Conservation (phyloP, 2,797 vertebrate genomes). For the Salarias fasciatus region DNA sequence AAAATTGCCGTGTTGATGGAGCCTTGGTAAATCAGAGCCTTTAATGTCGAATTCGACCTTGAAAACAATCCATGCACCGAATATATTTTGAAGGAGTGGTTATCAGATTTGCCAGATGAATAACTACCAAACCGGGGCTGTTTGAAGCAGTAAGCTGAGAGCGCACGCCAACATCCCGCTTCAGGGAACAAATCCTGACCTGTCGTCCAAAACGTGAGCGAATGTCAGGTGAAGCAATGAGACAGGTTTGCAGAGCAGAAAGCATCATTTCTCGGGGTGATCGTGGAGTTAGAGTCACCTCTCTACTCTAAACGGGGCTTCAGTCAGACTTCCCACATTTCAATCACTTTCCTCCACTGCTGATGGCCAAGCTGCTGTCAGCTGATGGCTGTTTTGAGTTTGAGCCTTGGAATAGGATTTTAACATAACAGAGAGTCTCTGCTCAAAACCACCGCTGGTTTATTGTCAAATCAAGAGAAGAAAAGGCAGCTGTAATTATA, state of each 20-base stretch:
- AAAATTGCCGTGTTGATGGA: no score
- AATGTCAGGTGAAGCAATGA: not conserved
- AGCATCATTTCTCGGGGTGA: no score
- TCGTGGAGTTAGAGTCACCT: no score
- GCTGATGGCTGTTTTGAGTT: slow-evolving; percentile 34
- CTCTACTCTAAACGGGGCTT: slow-evolving; percentile 26
- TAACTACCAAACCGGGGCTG: slow-evolving; percentile 12
- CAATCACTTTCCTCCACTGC: slow-evolving; percentile 5
- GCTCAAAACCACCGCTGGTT: slow-evolving; percentile 29
- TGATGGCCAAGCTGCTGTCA: slow-evolving; percentile 27
- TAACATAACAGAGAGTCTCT: slow-evolving; percentile 19
- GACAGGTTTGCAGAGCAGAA: no score
- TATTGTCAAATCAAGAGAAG: slow-evolving; percentile 44
- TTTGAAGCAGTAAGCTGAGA: slow-evolving; percentile 5
- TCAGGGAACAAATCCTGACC: not conserved
- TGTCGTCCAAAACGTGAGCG: not conserved
- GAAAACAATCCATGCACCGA: slow-evolving; percentile 27
- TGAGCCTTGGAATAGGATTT: slow-evolving; percentile 31
- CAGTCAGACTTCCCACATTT: slow-evolving; percentile 24
- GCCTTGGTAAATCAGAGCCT: no score
- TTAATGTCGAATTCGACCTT: slow-evolving; percentile 19
- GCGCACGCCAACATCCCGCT: slow-evolving; percentile 4
- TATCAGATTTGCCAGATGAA: slow-evolving; percentile 17
- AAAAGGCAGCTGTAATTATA: slow-evolving; percentile 40
- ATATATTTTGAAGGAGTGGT: slow-evolving; percentile 15